Evolutionary conservation across 2,113 vertebrate genomes (phyloP), one percentile per base, ranked within the genome.

Genomic region (Percina caprodes): DNA sequence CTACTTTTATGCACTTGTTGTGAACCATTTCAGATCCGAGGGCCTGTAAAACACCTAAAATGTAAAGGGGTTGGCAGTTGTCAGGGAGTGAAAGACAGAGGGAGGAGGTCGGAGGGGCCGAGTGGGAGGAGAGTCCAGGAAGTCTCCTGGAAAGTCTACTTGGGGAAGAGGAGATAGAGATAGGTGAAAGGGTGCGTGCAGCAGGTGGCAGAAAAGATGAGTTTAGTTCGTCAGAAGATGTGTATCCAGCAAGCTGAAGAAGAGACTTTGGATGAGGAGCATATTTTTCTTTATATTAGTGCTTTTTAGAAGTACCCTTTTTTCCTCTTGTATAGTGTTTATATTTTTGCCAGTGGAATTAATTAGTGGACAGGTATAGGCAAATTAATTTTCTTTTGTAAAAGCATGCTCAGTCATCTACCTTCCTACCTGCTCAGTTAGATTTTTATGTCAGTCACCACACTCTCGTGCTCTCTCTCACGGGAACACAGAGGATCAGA

Each of bases 1-100:
- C 88, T 93, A 94, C 91, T 94, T 93, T 94, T 93, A 93, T 83
- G 90, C 67, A 92, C 90, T 93, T 91, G 90, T 88, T 91, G 77
- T 90, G 86, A 90, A 71, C 84, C 84, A 33, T 85, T 86, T 77
- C 70, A 78, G 83, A 91, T 67, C 66, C 1, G 72, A 46, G 81
- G 69, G 78, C 72, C 85, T 24, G 78, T 58, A 52, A 91, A 92
- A 92, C 82, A 49, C 92, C 93, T 92, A 94, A 93, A 93, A 92
- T 92, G 92, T 94, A 92, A 85, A 90, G 52, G 89, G 82, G 56
- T 46, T 69, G 81, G 84, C 91, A 91, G 91, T 94, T 92, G 90
- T 84, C 65, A 49, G 49, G 39, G 54, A 59, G 74, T 0, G 33
- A 59, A 18, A 8, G 68, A 26, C 42, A 51, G 77, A 26, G 45